Evolutionary conservation across 2,888 invertebrate genomes (phyloP), one percentile per base, ranked within the genome.

Genomic region (Azorinus chamasolen): DNA sequence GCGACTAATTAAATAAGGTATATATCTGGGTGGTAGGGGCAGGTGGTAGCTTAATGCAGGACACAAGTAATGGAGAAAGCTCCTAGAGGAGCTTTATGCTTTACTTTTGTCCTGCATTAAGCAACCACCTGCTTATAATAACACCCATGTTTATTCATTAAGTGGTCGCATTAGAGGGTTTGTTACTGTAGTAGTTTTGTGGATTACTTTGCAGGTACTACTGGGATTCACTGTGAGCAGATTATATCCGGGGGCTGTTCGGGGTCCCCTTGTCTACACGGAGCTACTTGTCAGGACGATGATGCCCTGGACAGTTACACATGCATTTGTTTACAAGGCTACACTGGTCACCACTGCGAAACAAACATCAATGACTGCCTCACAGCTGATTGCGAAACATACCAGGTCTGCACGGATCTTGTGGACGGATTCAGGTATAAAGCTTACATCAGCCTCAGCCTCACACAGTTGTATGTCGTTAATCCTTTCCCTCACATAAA

Each of bases 301-400:
- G 94, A 96, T 76, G 46, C 53, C n/a, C 69, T 63, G 41, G 73
- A 53, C 14, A 59, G 50, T 25, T 86, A 79, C 54, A 94, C 97
- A 90, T 98, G 98, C 91, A 51, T 55, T 8, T 85, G 86, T 76
- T n/a, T 22, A 1, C 24, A 51, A 18, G 86, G 87, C 10, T 88
- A 55, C 58, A 69, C 65, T 12, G 86, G 87, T 1, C 27, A 41
- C 24, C 27, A 77, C 55, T 98, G 98, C 91, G 97, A 98, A 89
- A 94, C 95, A 1, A 96, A 98, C 88, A 96, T 98, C 55, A 97
- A 98, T 93, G 97, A 98, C 91, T 98, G 98, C 92, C 96, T 96
- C 62, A 97, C 97, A 0, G 97, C 97, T 93, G 97, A 97, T 0
- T 98, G 98, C 90, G 97, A 97, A 87, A 97, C 97, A 93, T 96